These are phyloP conservation scores for Mactra quadrangularis DNA, from an alignment of 1,140 invertebrate genomes.

Conservation along the genomic window DNA sequence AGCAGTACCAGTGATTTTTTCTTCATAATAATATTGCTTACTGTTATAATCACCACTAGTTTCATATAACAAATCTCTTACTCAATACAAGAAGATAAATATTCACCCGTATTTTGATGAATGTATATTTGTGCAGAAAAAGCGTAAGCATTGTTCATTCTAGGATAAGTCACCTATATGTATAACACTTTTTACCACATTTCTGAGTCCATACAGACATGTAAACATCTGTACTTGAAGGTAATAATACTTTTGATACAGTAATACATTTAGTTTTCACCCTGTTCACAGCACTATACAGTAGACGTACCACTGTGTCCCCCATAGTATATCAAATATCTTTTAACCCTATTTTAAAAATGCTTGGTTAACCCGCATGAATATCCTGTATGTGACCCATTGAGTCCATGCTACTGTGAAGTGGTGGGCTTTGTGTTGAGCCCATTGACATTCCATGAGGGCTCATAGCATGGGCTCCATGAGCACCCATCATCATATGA, in stretches of 20 bases:
- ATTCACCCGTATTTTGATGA: constrained; percentile 62
- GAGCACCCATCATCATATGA: constrained; percentile 84
- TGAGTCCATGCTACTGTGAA: constrained; percentile 83
- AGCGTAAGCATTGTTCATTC: constrained; percentile 8
- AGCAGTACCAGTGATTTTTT: constrained; percentile 38
- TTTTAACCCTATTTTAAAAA: background rate
- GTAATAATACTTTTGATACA: constrained; percentile 45
- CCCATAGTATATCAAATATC: background rate
- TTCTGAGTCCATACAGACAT: constrained; percentile 24
- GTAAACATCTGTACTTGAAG: constrained; percentile 15
- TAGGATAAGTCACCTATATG: background rate
- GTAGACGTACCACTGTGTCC: constrained; percentile 8
- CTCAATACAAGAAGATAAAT: constrained; percentile 51
- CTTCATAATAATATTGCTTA: constrained; percentile 38
- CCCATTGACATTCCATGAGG: constrained; percentile 82
- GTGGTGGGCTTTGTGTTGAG: constrained; percentile 83
- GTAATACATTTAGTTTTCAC: constrained; percentile 37
- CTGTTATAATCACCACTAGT: constrained; percentile 12
- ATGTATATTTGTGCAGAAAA: constrained; percentile 41
- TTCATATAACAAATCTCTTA: constrained; percentile 20
- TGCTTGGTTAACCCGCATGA: constrained; percentile 83
- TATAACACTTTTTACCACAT: background rate
- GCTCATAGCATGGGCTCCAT: constrained; percentile 82
- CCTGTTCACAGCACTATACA: constrained; percentile 45
- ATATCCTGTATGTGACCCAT: constrained; percentile 86